These are phyloP conservation scores for Myxocyprinus asiaticus DNA, from an alignment of 2,113 vertebrate species.

Conservation along the genomic window DNA sequence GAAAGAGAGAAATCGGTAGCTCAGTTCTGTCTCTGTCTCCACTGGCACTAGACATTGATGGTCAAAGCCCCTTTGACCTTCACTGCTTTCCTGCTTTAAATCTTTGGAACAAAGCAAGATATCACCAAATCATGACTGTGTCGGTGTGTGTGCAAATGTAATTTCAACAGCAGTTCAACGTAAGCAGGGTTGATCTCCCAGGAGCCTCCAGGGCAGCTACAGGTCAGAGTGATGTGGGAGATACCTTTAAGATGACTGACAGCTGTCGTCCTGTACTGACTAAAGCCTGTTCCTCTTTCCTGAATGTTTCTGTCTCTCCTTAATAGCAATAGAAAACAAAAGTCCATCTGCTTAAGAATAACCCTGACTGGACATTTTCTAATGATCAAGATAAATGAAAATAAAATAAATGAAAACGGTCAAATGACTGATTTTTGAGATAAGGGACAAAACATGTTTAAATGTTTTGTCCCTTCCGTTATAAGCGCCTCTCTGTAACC, in stretches of 20 bases:
- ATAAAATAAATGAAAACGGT: too few species aligned
- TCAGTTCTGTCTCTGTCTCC: neutral
- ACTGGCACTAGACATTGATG: constrained; percentile 28
- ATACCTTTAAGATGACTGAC: constrained; percentile 35
- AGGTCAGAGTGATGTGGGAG: constrained; percentile 16
- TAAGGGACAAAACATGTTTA: too few species aligned
- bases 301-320: too few species aligned
- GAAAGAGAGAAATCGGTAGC: neutral
- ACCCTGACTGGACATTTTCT: neutral
- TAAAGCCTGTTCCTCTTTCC: neutral
- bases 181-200: constrained; percentile 40
- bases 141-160: constrained; percentile 23
- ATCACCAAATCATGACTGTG: constrained; percentile 6
- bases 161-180: constrained; percentile 29
- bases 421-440: too few species aligned
- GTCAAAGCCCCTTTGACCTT: constrained; percentile 43
- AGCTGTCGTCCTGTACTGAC: neutral
- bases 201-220: constrained; percentile 31
- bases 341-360: neutral
- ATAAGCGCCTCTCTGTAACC: too few species aligned
- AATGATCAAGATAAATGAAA: too few species aligned
- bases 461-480: too few species aligned
- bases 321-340: neutral
- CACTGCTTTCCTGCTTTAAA: constrained; percentile 3
- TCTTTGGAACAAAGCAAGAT: constrained; percentile 14